Evolutionary conservation across 2,888 invertebrate genomes (phyloP).

Genomic region (Molorchus minor): DNA sequence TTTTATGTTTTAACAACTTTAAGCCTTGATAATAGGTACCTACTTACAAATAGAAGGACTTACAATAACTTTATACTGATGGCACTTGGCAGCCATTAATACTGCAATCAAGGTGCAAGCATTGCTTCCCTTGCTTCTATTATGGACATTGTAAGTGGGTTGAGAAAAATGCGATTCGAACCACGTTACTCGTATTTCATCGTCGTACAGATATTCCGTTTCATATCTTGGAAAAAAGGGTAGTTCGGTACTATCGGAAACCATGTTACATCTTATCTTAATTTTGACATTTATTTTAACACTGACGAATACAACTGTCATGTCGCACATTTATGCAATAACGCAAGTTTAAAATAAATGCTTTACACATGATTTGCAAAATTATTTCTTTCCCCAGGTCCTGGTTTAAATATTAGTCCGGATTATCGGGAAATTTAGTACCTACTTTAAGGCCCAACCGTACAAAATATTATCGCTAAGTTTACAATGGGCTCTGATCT

Average conservation of each 20-base stretch:
- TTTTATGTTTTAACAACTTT: neutral
- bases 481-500: no score
- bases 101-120: conserved; percentile 72
- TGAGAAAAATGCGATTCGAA: conserved; percentile 69
- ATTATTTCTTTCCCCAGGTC: no score
- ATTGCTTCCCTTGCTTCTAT: conserved; percentile 65
- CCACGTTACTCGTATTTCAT: conserved; percentile 62
- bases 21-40: neutral
- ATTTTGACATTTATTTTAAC: conserved; percentile 28
- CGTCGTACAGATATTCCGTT: conserved; percentile 49
- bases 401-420: no score
- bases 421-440: no score
- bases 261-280: conserved; percentile 40
- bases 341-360: no score
- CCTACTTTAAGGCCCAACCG: no score
- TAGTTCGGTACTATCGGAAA: conserved; percentile 45
- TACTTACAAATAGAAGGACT: no score
- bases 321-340: neutral
- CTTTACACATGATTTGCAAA: no score
- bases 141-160: conserved; percentile 66
- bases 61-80: conserved; percentile 54
- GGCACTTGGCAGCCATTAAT: conserved; percentile 65
- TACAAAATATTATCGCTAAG: no score
- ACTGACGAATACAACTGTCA: conserved; percentile 5
- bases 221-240: conserved; percentile 61